Conservation (phyloP, 2,113 vertebrate genomes). For the Silurus meridionalis region DNA sequence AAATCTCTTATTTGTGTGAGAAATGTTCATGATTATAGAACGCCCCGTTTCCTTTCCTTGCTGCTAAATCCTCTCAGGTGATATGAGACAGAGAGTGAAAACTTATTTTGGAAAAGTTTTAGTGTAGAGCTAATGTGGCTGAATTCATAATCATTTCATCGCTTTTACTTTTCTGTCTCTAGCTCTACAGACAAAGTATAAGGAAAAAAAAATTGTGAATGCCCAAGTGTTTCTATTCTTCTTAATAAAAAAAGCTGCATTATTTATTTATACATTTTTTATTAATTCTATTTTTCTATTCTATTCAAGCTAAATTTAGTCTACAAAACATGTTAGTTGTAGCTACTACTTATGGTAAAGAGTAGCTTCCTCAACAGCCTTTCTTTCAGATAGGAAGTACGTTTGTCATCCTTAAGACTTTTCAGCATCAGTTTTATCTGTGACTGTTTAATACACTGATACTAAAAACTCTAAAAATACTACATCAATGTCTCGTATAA, state of each 20-base stretch:
- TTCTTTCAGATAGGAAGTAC: no score
- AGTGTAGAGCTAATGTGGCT: not conserved
- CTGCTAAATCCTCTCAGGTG: not conserved
- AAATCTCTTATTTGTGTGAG: conserved; percentile 15
- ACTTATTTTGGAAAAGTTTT: conserved; percentile 9
- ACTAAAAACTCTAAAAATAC: not conserved
- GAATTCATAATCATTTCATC: no score
- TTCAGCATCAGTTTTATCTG: not conserved
- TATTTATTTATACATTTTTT: not conserved
- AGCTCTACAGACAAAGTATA: no score
- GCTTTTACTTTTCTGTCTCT: no score
- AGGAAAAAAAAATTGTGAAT: no score
- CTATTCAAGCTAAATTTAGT: not conserved
- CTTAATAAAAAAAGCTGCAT: not conserved
- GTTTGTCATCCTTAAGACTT: not conserved
- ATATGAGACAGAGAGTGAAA: not conserved
- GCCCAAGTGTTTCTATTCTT: not conserved
- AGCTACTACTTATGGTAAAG: not conserved
- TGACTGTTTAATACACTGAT: not conserved
- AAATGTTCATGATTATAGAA: not conserved
- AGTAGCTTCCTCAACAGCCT: not conserved
- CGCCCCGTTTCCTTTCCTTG: not conserved
- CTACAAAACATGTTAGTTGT: not conserved
- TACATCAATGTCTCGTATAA: not conserved
- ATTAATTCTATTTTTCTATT: not conserved